A percentile compares a stretch with the other conserved stretches of the same genome.
phyloP scores from a whole-genome alignment of 2,797 vertebrate species.

The Myripristis jacobus region DNA sequence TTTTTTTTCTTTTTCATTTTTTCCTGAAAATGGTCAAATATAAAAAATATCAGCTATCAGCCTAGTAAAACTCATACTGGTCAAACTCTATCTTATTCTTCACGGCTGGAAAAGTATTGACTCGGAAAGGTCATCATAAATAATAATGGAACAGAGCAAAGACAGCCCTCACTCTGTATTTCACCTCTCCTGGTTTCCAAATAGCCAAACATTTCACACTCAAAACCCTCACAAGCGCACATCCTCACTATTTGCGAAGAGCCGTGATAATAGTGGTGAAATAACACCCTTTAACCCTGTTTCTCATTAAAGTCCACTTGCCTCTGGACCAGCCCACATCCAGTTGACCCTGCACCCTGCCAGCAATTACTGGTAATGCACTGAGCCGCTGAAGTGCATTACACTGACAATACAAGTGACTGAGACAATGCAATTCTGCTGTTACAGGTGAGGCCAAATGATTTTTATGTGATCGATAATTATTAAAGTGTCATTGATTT shows the following conservation, averaged over 20 bases:
- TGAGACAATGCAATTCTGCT: constrained; percentile 42
- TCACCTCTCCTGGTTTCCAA: too few species aligned
- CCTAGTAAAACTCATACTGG: too few species aligned
- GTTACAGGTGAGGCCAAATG: constrained; percentile 9
- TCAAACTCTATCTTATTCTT: too few species aligned
- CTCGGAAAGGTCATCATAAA: too few species aligned
- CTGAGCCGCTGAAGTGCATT: constrained; percentile 45
- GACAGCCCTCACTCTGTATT: background rate
- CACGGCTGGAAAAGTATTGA: too few species aligned
- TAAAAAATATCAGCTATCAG: too few species aligned
- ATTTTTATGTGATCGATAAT: constrained; percentile 64
- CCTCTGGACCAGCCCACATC: constrained; percentile 52
- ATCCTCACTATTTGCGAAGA: constrained; percentile 8
- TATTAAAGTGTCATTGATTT: constrained; percentile 63
- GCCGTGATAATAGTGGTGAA: constrained; percentile 49
- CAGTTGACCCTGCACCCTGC: constrained; percentile 46
- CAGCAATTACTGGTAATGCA: constrained; percentile 62
- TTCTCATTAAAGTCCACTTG: constrained; percentile 23
- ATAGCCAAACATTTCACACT: too few species aligned
- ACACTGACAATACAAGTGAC: constrained; percentile 44
- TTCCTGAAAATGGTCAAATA: too few species aligned
- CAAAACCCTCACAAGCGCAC: constrained; percentile 16
- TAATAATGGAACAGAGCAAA: too few species aligned
- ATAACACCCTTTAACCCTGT: constrained; percentile 27
- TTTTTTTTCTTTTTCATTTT: too few species aligned